Evolutionary conservation across 2,888 invertebrate genomes (phyloP), one percentile per base, ranked within the genome.

Genomic region (Ichneumoninae sp.): DNA sequence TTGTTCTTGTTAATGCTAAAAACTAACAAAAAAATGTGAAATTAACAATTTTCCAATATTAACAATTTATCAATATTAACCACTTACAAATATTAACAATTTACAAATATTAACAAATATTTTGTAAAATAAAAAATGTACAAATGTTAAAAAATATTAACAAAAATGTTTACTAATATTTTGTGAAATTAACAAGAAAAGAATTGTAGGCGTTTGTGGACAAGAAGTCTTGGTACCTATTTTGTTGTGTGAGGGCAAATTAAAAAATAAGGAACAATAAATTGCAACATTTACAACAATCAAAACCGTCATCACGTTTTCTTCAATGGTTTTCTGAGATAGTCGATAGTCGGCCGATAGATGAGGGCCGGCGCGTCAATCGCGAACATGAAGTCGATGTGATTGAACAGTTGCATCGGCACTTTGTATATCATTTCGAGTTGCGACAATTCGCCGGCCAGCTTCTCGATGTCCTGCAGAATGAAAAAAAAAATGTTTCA

Each of bases 401-500:
- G 92, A 85, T 91, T 92, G 81, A 92, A 92, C 3, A 89, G 75
- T 3, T 90, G 85, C 73, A 89, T 85, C 1, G 89, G 90, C 13
- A 92, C 88, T 86, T 88, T 87, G 79, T 90, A 87, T 6, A 87
- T 44, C 70, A 90, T 19, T 50, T 85, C 85, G 2, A 95, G 94
- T 88, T 94, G 95, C 79, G 95, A 95, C 85, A 95, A 94, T 91
- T 94, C 94, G 13, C 90, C 92, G 57, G 94, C 95, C 33, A 96
- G 91, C 81, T 94, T 94, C 77, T 95, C 94, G 1, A 96, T 95
- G 89, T 96, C 96, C 95, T 95, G 87, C 0, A 19, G 10, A 44
- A 30, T 50, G 3, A 60, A 19, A 57, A 66, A 54, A 54, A 54
- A 22, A 22, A 54, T 10, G 22, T 26, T 2, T 19, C 1, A 26